Evolutionary conservation across 2,113 vertebrate species (phyloP).

Genomic region (Lophura nycthemera): DNA sequence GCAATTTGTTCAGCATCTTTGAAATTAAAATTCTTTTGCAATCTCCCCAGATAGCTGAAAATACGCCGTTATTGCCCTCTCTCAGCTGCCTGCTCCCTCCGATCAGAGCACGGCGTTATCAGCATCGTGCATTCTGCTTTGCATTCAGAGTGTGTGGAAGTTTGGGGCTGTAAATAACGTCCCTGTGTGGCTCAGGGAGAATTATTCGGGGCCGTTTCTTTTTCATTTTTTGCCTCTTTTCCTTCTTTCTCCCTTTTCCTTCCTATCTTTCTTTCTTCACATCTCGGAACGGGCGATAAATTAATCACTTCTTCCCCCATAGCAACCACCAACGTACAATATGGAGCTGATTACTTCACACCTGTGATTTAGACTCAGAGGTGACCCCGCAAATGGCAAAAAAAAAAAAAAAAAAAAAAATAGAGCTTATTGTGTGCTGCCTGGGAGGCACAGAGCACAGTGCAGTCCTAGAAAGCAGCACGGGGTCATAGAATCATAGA

Average conservation of each 20-base stretch:
- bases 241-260: background rate
- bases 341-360: background rate
- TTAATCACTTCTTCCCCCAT: constrained; percentile 19
- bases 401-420: background rate
- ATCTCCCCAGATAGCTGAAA: background rate
- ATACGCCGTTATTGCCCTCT: background rate
- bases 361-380: background rate
- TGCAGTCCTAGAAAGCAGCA: background rate
- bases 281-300: constrained; percentile 50
- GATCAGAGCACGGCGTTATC: background rate
- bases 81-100: background rate
- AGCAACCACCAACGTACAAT: background rate
- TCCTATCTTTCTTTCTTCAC: background rate
- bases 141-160: constrained; percentile 48
- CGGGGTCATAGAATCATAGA: no score
- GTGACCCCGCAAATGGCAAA: background rate
- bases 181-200: background rate
- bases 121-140: constrained; percentile 10
- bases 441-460: background rate
- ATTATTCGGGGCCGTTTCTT: background rate
- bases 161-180: constrained; percentile 56
- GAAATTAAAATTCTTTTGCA: constrained; percentile 49
- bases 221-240: background rate
- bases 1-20: constrained; percentile 26
- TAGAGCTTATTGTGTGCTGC: background rate